Percentiles rank a stretch among this genome's conserved stretches.
Evolutionary conservation across 2,888 invertebrate genomes (phyloP).

Genomic region (Bellardia pandia): DNA sequence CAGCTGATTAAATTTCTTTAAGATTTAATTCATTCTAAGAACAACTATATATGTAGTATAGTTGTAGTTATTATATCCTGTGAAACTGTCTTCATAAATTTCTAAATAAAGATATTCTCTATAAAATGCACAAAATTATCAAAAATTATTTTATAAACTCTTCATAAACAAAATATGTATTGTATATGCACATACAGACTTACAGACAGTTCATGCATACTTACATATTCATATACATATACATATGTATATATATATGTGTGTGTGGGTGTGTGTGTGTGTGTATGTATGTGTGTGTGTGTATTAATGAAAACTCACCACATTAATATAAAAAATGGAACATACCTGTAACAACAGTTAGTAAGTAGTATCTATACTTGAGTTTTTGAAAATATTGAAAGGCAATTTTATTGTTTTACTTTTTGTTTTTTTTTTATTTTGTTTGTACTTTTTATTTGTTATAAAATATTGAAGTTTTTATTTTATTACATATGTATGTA

Average conservation of each 20-base stretch:
- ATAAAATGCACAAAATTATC: conserved; percentile 73
- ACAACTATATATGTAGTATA: conserved; percentile 4
- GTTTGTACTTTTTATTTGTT: conserved; percentile 39
- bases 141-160: conserved; percentile 41
- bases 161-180: conserved; percentile 44
- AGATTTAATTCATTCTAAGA: conserved; percentile 23
- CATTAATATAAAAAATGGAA: neutral
- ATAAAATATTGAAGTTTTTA: conserved; percentile 29
- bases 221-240: neutral
- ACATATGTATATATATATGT: too few relatives aligned
- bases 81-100: conserved; percentile 18
- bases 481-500: conserved; percentile 21
- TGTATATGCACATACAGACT: conserved; percentile 6
- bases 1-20: conserved; percentile 60
- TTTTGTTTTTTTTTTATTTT: conserved; percentile 54
- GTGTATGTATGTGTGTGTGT: too few relatives aligned
- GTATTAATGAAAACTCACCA: neutral
- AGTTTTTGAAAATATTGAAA: conserved; percentile 66
- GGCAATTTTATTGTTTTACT: conserved; percentile 66
- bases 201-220: conserved; percentile 5
- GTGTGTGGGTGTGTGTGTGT: too few relatives aligned
- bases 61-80: conserved; percentile 36
- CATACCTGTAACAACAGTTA: conserved; percentile 14
- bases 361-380: neutral
- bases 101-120: conserved; percentile 33